A percentile compares a stretch with the other conserved stretches of the same genome.
Evolutionary conservation across 2,888 invertebrate species (phyloP).

Genomic region (Meteorus cinctellus): DNA sequence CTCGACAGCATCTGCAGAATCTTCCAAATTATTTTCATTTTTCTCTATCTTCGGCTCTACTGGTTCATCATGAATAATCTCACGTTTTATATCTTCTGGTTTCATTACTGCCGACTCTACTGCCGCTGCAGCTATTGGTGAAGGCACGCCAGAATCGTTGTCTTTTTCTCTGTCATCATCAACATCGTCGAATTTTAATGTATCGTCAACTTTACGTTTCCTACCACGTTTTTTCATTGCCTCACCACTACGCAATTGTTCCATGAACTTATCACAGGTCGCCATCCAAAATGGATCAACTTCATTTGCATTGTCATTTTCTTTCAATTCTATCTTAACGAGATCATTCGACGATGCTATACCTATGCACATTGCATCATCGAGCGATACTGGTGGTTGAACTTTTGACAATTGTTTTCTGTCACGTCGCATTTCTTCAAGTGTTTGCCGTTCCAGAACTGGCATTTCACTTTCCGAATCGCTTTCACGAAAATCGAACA

Average conservation of each 20-base stretch:
- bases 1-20: constrained; percentile 57
- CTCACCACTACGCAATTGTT: constrained; percentile 80
- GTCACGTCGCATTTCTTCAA: constrained; percentile 79
- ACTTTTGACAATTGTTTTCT: constrained; percentile 78
- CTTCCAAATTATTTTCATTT: constrained; percentile 52
- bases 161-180: constrained; percentile 50
- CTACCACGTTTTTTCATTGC: constrained; percentile 77
- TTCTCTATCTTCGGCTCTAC: constrained; percentile 3
- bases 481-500: constrained; percentile 79
- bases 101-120: constrained; percentile 44
- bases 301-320: constrained; percentile 66
- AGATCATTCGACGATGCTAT: constrained; percentile 67
- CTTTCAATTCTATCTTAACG: constrained; percentile 69
- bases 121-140: background rate
- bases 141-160: background rate
- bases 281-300: constrained; percentile 78
- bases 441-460: constrained; percentile 79
- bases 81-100: constrained; percentile 56
- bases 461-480: constrained; percentile 80
- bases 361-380: constrained; percentile 67
- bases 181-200: constrained; percentile 54
- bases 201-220: constrained; percentile 74
- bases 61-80: constrained; percentile 41
- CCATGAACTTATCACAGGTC: constrained; percentile 86
- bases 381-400: constrained; percentile 75